Percentiles rank a stretch among this genome's conserved stretches.
Evolutionary conservation across 92 coral and sea anemone genomes (phyloP).

Genomic region (Metridium senile): DNA sequence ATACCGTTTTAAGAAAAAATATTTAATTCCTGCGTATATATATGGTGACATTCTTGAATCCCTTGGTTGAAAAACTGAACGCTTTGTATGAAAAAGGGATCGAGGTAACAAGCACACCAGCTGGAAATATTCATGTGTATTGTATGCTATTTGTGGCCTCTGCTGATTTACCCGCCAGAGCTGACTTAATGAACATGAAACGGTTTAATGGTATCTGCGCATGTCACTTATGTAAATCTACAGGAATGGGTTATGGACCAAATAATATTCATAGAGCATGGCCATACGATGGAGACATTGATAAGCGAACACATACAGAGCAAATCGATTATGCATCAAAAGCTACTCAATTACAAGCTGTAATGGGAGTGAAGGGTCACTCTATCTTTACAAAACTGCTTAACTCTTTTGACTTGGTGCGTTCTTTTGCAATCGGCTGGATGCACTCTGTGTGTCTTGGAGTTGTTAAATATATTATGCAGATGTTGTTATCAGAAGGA

Average conservation of each 20-base stretch:
- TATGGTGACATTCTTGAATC: slow-evolving; percentile 56
- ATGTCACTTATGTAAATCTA: slow-evolving; percentile 40
- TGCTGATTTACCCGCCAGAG: slow-evolving; percentile 57
- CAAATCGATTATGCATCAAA: too few relatives aligned
- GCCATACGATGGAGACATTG: too few relatives aligned
- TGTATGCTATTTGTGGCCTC: slow-evolving; percentile 54
- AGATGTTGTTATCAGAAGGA: slow-evolving; percentile 8
- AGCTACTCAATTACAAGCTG: too few relatives aligned
- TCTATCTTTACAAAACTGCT: slow-evolving; percentile 34
- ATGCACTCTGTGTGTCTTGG: slow-evolving; percentile 42
- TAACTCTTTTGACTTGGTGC: slow-evolving; percentile 38
- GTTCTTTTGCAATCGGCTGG: slow-evolving; percentile 40
- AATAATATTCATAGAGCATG: slow-evolving; percentile 42
- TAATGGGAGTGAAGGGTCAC: not conserved
- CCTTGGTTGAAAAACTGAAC: slow-evolving; percentile 45
- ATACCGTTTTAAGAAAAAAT: slow-evolving; percentile 46
- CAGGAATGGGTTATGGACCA: slow-evolving; percentile 46
- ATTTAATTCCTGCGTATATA: slow-evolving; percentile 52
- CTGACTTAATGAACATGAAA: slow-evolving; percentile 60
- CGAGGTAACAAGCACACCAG: slow-evolving; percentile 36
- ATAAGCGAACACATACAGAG: too few relatives aligned
- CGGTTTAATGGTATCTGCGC: slow-evolving; percentile 46
- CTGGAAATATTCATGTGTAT: slow-evolving; percentile 36
- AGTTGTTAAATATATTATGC: slow-evolving; percentile 34
- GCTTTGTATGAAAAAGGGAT: slow-evolving; percentile 27